Evolutionary conservation across 2,797 vertebrate species (phyloP).

Genomic region (Gephyroberyx darwinii): DNA sequence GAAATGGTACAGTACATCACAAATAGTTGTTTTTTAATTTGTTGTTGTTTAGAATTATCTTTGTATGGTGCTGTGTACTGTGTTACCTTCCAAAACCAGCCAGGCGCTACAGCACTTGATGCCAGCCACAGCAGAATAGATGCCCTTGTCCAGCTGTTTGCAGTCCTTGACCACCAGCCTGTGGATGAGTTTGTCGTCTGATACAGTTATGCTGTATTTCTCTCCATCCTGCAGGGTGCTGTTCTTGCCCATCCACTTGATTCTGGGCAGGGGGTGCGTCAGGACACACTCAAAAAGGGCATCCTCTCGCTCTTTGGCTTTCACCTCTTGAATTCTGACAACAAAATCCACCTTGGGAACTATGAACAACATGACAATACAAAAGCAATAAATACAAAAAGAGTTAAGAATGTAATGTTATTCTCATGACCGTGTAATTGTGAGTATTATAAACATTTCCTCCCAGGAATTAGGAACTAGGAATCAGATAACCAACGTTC

Average conservation of each 20-base stretch:
- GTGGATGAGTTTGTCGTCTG: constrained; percentile 85
- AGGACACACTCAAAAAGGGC: constrained; percentile 84
- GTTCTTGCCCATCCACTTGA: constrained; percentile 83
- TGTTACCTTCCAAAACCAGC: constrained; percentile 86
- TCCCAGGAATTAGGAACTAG: no score
- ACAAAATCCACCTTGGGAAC: constrained; percentile 76
- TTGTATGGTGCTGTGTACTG: neutral
- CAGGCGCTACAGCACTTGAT: constrained; percentile 83
- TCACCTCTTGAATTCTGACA: constrained; percentile 76
- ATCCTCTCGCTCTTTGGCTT: constrained; percentile 75
- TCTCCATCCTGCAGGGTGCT: constrained; percentile 70
- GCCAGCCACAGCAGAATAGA: constrained; percentile 83
- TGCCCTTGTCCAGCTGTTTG: constrained; percentile 80
- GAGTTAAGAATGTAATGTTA: no score
- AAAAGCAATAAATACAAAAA: neutral
- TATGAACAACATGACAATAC: constrained; percentile 27
- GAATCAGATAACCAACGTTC: no score
- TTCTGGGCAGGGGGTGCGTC: constrained; percentile 74
- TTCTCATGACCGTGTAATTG: no score
- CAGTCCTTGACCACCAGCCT: constrained; percentile 81
- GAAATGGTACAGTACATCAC: no score
- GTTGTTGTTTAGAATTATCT: neutral
- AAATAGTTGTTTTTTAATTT: no score
- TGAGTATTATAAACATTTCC: no score
- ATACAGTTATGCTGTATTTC: constrained; percentile 78